These are phyloP conservation scores for Mastacembelus armatus DNA, from an alignment of 2,797 vertebrate species.

Conservation along the genomic window DNA sequence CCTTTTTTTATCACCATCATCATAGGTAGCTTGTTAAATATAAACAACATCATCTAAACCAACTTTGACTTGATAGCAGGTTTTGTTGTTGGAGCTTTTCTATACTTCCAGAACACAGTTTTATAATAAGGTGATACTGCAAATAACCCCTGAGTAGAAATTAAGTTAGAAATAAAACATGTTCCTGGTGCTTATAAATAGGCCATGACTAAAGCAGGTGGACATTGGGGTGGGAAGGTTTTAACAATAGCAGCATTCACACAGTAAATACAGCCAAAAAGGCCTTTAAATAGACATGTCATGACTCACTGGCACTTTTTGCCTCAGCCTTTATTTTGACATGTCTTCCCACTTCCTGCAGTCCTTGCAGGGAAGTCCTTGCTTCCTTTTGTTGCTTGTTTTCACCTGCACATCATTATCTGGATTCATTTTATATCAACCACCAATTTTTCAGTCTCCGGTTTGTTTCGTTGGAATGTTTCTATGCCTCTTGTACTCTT, in stretches of 20 bases:
- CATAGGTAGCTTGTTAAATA: not conserved
- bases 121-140: not conserved
- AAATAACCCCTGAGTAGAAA: not conserved
- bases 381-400: no score
- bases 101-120: not conserved
- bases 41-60: not conserved
- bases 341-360: no score
- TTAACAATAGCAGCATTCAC: not conserved
- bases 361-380: no score
- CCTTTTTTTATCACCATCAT: not conserved
- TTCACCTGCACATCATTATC: no score
- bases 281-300: constrained; percentile 32
- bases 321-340: no score
- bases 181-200: not conserved
- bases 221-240: not conserved
- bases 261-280: not conserved
- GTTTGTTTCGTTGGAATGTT: no score
- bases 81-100: not conserved
- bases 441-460: no score
- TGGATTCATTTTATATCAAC: no score
- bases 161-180: not conserved
- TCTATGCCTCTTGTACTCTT: no score
- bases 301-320: no score
- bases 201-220: not conserved
- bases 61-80: not conserved